Conservation (phyloP, 2,113 vertebrate genomes). For the Chauna torquata region DNA sequence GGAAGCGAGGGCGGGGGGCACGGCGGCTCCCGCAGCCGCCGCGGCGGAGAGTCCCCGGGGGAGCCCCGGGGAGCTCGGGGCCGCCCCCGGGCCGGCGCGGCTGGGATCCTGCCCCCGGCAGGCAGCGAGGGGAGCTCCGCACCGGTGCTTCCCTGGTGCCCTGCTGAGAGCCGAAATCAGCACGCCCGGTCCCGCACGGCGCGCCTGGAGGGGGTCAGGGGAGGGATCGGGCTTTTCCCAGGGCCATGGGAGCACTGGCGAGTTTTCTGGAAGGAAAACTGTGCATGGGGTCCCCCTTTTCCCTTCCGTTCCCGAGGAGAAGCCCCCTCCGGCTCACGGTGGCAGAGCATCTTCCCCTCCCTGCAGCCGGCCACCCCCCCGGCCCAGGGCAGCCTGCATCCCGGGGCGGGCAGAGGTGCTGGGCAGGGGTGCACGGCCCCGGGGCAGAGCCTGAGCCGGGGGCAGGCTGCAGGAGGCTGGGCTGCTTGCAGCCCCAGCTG, state of each 20-base stretch:
- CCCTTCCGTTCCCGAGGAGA: neutral
- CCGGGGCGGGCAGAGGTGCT: neutral
- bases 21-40: neutral
- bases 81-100: neutral
- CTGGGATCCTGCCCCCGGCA: neutral
- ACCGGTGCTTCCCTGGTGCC: neutral
- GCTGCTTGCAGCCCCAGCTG: neutral
- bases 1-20: neutral
- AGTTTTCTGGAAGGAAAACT: neutral
- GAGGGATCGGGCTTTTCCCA: neutral
- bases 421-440: neutral
- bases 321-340: neutral
- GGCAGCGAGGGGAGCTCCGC: neutral
- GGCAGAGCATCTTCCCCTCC: neutral
- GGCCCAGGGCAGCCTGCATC: neutral
- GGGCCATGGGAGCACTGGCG: neutral
- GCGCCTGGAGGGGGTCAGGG: too few species aligned
- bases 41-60: neutral
- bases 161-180: neutral
- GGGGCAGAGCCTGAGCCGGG: neutral
- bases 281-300: neutral
- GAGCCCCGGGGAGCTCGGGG: neutral
- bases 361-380: neutral
- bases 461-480: neutral
- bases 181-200: rapidly evolving